Conservation (phyloP, 1,140 invertebrate genomes). For the Drosophila albomicans region DNA sequence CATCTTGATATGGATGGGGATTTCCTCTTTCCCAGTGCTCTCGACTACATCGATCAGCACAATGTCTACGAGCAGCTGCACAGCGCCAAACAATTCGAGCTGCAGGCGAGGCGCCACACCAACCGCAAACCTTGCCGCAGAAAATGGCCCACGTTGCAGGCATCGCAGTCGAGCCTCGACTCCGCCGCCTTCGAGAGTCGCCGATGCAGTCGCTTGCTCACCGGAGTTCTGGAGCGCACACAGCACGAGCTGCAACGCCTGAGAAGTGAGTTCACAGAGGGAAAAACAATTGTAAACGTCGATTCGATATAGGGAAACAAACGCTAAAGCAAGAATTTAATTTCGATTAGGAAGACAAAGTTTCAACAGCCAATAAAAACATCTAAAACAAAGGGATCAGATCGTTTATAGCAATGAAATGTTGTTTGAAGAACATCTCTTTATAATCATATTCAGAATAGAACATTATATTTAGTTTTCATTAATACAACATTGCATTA, state of each 20-base stretch:
- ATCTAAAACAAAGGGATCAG: no score
- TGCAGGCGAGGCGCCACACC: slow-evolving; percentile 61
- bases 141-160: slow-evolving; percentile 68
- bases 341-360: no score
- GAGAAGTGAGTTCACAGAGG: slow-evolving; percentile 85
- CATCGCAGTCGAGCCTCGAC: slow-evolving; percentile 26
- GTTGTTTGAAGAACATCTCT: no score
- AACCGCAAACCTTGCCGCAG: slow-evolving; percentile 76
- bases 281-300: no score
- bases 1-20: slow-evolving; percentile 62
- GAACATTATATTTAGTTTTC: no score
- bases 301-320: no score
- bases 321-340: no score
- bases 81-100: slow-evolving; percentile 64
- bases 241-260: slow-evolving; percentile 87
- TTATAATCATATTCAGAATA: no score
- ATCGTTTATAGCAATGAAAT: no score
- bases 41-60: slow-evolving; percentile 68
- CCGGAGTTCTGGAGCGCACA: slow-evolving; percentile 86
- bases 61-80: slow-evolving; percentile 62
- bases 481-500: no score
- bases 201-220: slow-evolving; percentile 85
- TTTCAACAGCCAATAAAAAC: no score
- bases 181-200: slow-evolving; percentile 39
- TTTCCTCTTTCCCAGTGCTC: slow-evolving; percentile 65